Percentiles rank a stretch among this genome's conserved stretches.
These are phyloP conservation scores for Scaptomyza caliginosa DNA, from an alignment of 2,888 invertebrate species.

Conservation along the genomic window DNA sequence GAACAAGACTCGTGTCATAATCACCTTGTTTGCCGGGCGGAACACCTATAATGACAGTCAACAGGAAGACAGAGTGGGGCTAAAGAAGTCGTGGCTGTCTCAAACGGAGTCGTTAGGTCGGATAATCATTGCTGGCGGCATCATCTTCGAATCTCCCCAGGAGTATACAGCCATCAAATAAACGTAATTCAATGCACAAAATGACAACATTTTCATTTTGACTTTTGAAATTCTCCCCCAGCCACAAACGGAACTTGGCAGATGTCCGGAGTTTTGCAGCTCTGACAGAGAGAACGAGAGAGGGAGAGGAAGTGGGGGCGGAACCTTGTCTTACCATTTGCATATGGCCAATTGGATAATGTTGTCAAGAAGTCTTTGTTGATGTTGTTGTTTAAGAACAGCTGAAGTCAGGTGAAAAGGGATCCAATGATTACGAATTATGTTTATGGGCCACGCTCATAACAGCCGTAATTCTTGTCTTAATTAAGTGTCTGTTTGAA, in stretches of 20 bases:
- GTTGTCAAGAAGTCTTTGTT: slow-evolving; percentile 52
- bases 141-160: slow-evolving; percentile 12
- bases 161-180: slow-evolving; percentile 60
- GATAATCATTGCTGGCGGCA: slow-evolving; percentile 64
- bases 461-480: slow-evolving; percentile 42
- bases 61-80: not conserved
- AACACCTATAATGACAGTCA: slow-evolving; percentile 64
- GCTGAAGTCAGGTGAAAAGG: slow-evolving; percentile 32
- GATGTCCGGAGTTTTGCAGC: slow-evolving; percentile 39
- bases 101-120: slow-evolving; percentile 62
- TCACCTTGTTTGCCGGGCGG: slow-evolving; percentile 72
- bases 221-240: slow-evolving; percentile 23
- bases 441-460: slow-evolving; percentile 49
- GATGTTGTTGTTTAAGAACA: not conserved
- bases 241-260: slow-evolving; percentile 39
- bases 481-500: slow-evolving; percentile 52
- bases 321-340: slow-evolving; percentile 42
- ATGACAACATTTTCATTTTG: slow-evolving; percentile 75
- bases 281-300: not conserved
- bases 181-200: slow-evolving; percentile 77
- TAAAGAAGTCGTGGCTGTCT: slow-evolving; percentile 13
- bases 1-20: slow-evolving; percentile 62
- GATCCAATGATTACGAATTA: slow-evolving; percentile 45
- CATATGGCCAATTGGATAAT: slow-evolving; percentile 75
- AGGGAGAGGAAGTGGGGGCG: slow-evolving; percentile 3